Evolutionary conservation across 1,140 invertebrate genomes (phyloP).

Genomic region (Drosophila bipectinata): DNA sequence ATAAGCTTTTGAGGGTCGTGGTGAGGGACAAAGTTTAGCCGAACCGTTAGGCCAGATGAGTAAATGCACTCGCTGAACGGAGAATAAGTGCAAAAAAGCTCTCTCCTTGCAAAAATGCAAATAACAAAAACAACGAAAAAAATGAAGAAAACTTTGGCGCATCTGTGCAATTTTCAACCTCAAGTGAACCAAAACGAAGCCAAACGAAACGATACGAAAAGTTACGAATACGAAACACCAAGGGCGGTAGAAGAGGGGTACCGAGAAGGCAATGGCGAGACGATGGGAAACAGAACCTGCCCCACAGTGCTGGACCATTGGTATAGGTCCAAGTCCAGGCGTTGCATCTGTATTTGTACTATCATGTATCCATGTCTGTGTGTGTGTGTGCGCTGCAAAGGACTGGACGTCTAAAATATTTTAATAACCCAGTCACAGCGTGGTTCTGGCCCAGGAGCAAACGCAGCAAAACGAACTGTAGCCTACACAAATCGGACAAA

Average conservation of each 20-base stretch:
- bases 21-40: conserved; percentile 63
- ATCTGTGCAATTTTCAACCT: conserved; percentile 52
- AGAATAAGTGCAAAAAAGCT: conserved; percentile 21
- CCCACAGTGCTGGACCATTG: conserved; percentile 58
- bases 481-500: too few relatives aligned
- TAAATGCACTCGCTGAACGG: background rate
- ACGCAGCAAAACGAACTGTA: too few relatives aligned
- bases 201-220: conserved; percentile 24
- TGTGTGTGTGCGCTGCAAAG: conserved; percentile 19
- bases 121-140: conserved; percentile 1
- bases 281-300: conserved; percentile 50
- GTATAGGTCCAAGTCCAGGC: conserved; percentile 76
- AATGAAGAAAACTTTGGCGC: conserved; percentile 49
- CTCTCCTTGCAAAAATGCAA: conserved; percentile 41
- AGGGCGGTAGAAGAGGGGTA: too few relatives aligned
- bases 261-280: background rate
- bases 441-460: too few relatives aligned
- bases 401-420: conserved; percentile 44
- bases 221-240: background rate
- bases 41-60: conserved; percentile 41
- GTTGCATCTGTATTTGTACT: conserved; percentile 3
- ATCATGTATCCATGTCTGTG: background rate
- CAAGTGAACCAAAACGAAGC: conserved; percentile 38
- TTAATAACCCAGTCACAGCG: too few relatives aligned
- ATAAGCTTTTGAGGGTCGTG: conserved; percentile 75